Evolutionary conservation across 2,888 invertebrate species (phyloP).

Genomic region (Tenthredo mesomela): DNA sequence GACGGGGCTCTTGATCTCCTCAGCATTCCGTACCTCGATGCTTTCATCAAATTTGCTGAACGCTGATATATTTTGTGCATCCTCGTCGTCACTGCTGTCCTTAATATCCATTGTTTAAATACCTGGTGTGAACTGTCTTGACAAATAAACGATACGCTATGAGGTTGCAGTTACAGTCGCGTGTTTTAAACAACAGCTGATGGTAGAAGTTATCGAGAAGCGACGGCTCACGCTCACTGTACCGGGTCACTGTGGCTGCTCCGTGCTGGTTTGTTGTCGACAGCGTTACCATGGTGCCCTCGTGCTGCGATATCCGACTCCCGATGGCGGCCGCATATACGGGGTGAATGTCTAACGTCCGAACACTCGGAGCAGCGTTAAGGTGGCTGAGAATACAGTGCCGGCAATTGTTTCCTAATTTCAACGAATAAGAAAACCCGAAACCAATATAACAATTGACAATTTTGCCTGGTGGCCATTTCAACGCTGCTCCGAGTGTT

Average conservation of each 20-base stretch:
- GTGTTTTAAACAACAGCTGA: neutral
- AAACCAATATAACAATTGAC: too few species aligned
- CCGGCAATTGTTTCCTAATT: neutral
- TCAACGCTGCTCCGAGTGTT: too few species aligned
- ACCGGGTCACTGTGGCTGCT: too few species aligned
- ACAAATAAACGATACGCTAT: neutral
- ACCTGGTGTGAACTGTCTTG: neutral
- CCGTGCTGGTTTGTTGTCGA: slow-evolving; percentile 10
- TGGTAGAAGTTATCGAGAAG: neutral
- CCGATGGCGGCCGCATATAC: neutral
- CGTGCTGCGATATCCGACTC: neutral
- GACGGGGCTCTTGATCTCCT: slow-evolving; percentile 80
- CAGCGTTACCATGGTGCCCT: slow-evolving; percentile 34
- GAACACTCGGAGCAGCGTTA: too few species aligned
- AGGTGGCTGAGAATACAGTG: too few species aligned
- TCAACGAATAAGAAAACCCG: too few species aligned
- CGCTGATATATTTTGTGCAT: slow-evolving; percentile 66
- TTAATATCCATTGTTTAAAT: slow-evolving; percentile 46
- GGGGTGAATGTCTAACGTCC: too few species aligned
- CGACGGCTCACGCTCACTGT: neutral
- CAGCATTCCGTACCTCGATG: slow-evolving; percentile 80
- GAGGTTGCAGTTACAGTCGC: neutral
- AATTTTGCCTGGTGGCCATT: too few species aligned
- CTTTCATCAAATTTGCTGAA: slow-evolving; percentile 80
- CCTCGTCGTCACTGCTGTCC: slow-evolving; percentile 65